phyloP scores from a whole-genome alignment of 2,113 vertebrate genomes.

The Thinocorus orbignyianus region DNA sequence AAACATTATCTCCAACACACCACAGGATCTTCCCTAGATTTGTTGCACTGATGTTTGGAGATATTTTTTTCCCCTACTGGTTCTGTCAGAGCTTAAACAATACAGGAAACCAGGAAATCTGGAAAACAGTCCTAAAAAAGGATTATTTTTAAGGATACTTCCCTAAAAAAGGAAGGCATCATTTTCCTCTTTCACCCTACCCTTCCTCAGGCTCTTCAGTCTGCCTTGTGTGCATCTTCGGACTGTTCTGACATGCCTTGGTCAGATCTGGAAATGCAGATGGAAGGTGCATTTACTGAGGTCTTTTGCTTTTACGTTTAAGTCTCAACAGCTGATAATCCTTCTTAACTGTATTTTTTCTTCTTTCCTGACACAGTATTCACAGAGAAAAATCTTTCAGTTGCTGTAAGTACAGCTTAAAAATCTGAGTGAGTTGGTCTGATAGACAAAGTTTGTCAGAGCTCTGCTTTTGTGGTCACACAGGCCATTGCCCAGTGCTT shows the following conservation, averaged over 20 bases:
- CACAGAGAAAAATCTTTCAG: not conserved
- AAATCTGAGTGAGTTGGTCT: not conserved
- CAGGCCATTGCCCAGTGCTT: not conserved
- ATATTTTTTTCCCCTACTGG: not conserved
- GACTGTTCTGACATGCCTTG: not conserved
- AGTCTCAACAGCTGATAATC: not conserved
- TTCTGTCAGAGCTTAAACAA: not conserved
- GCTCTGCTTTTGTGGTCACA: not conserved
- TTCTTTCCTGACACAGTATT: not conserved
- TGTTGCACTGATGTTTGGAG: not conserved
- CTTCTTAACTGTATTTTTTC: not conserved
- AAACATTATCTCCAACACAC: not conserved
- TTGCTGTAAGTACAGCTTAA: not conserved
- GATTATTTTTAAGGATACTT: not conserved
- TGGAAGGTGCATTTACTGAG: not conserved
- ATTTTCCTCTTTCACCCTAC: not conserved
- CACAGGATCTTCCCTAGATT: not conserved
- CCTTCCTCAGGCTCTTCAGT: not conserved
- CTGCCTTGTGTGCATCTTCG: not conserved
- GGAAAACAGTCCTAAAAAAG: not conserved
- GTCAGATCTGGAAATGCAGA: not conserved
- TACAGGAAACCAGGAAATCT: not conserved
- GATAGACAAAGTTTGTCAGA: not conserved
- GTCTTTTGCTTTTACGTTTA: not conserved
- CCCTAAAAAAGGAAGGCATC: not conserved